Conservation (phyloP, 2,113 vertebrate species). For the Sigmodon hispidus region DNA sequence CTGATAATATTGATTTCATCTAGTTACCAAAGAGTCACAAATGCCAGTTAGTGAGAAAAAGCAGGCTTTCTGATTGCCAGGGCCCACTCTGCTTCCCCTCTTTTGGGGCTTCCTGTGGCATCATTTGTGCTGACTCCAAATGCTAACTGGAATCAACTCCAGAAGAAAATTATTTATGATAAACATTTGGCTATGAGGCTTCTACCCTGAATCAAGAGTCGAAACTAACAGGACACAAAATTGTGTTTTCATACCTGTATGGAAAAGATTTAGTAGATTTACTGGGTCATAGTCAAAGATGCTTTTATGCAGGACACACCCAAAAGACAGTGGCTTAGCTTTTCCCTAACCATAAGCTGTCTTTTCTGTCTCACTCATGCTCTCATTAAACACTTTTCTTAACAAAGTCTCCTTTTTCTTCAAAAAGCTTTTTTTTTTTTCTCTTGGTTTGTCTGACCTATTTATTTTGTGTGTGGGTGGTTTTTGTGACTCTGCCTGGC, state of each 20-base stretch:
- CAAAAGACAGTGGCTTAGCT: background rate
- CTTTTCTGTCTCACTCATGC: conserved; percentile 14
- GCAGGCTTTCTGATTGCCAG: conserved; percentile 36
- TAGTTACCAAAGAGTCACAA: background rate
- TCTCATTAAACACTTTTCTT: conserved; percentile 42
- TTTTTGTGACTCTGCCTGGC: conserved; percentile 63
- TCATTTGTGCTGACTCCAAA: conserved; percentile 48
- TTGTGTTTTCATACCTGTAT: conserved; percentile 46
- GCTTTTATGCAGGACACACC: background rate
- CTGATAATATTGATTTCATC: conserved; percentile 12
- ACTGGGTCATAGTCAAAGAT: background rate
- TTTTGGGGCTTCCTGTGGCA: conserved; percentile 61
- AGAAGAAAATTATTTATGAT: conserved; percentile 66
- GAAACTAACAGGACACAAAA: conserved; percentile 39
- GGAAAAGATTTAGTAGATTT: conserved; percentile 16
- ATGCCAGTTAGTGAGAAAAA: background rate
- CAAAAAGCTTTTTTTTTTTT: background rate
- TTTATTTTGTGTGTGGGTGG: conserved; percentile 70
- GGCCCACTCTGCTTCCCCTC: conserved; percentile 42
- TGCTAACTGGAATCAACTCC: conserved; percentile 56
- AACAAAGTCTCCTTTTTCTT: conserved; percentile 53
- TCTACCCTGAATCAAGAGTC: conserved; percentile 27
- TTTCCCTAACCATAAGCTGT: background rate
- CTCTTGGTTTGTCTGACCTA: conserved; percentile 67
- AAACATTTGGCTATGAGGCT: conserved; percentile 45